Evolutionary conservation across 2,888 invertebrate species (phyloP), one percentile per base, ranked within the genome.

Genomic region (Drosophila mimica): DNA sequence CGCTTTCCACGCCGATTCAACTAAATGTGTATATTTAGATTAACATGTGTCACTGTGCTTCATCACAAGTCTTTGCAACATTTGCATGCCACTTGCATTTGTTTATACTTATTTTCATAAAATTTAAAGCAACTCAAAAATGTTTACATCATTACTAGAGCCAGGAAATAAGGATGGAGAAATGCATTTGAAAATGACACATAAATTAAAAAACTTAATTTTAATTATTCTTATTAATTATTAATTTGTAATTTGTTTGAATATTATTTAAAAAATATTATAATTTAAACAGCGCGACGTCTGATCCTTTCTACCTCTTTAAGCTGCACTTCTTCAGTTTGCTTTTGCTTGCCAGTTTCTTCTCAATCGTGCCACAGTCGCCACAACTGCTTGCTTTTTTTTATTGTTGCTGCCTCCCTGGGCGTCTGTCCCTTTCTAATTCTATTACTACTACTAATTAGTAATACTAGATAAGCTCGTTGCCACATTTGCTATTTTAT

Each of bases 1-100:
- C 95, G 87, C 95, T 95, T 57, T 92, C 92, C 28, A 95, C 94
- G 7, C 91, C 57, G 40, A 62, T 57, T 59, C 57, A 53, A 61
- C 40, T 59, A 52, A 68, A 62, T 80, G 76, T 58, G 40, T 53
- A 34, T 61, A 43, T 64, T 60, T 60, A 30, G 30, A 53, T 40
- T 5, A 30, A 2, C 7, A 8, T n/a, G 34, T 52, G 9, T 4
- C 30, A 33, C 30, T 25, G 15, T 15, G 36, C 54, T n/a, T 64
- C 61, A 76, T 68, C 33, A 6, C 59, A 40, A 49, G 53, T 74
- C 30, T 74, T 61, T 46, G 36, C 11, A 31, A 30, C 57, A 46
- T 38, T 78, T 70, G 17, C 56, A 28, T 51, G 36, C 31, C 40
- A 43, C 40, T 59, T 56, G 36, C 48, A 48, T 20, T 20, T 15